Evolutionary conservation across 2,888 invertebrate genomes (phyloP), one percentile per base, ranked within the genome.

Genomic region (Chelonus formosanus): DNA sequence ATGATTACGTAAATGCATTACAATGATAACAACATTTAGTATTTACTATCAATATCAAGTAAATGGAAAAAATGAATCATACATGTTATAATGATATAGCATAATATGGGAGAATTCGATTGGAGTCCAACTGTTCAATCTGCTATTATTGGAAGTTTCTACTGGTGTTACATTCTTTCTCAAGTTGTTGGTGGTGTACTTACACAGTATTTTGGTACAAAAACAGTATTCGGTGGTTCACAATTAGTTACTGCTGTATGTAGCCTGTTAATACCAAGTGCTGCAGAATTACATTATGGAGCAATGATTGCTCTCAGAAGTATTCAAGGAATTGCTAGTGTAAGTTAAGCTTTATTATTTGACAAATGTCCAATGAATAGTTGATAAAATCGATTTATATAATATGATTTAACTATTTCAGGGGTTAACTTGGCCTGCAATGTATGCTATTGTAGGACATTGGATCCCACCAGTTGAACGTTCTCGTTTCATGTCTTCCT

Each of bases 381-480:
- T 20, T 20, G 20, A 20, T 20, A 20, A 20, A 20, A 20, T 20
- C 20, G 2, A 20, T 20, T 20, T 20, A 20, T 20, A 20, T 20
- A 20, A 20, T 20, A 20, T 20, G 57, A 50, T 60, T 65, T 43
- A 43, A 40, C 58, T 61, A 63, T 69, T 80, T 63, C 71, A 89
- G 88, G 91, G 91, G 36, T 80, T 91, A 64, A 91, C 91, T 7
- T 91, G 91, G 91, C 91, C 91, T 8, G 91, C 91, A 1, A 91
- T 91, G 91, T 91, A 91, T 77, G 90, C 91, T 0, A 85, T 91
- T 66, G 91, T 91, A 36, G 91, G 90, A 3, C 89, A 88, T 74
- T 91, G 91, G 91, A 91, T 91, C 70, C 91, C 91, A 5, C 86
- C 90, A n/a, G 86, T 87, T 5, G 91, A 91, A 79, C 86, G 91